These are phyloP conservation scores for Gasterosteus aculeatus DNA, from an alignment of 2,113 vertebrate species.

Conservation along the genomic window DNA sequence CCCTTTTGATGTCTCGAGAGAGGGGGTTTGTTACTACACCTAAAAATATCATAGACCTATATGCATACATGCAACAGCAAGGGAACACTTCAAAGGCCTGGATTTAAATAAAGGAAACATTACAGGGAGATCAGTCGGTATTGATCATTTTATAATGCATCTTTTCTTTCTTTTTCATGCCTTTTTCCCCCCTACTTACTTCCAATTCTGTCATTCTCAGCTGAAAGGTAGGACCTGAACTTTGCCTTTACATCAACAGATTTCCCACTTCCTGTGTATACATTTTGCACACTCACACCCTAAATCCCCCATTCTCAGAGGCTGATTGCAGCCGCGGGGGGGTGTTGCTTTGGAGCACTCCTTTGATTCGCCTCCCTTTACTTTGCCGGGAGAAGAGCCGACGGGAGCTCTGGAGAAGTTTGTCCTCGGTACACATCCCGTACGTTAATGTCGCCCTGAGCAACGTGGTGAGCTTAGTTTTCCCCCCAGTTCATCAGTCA, in stretches of 20 bases:
- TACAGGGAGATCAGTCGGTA: not conserved
- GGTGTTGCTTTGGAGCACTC: not conserved
- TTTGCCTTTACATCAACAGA: slow-evolving; percentile 53
- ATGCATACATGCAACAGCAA: not conserved
- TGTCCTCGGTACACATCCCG: not conserved
- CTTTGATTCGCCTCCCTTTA: too few relatives aligned
- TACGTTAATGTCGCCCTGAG: not conserved
- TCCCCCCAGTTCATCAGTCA: not conserved
- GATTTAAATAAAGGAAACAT: not conserved
- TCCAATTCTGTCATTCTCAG: slow-evolving; percentile 74
- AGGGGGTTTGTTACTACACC: not conserved
- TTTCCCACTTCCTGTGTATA: slow-evolving; percentile 26
- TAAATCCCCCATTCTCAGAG: not conserved
- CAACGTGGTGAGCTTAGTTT: not conserved
- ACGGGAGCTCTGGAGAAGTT: not conserved
- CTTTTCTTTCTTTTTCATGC: slow-evolving; percentile 59
- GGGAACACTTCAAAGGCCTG: not conserved
- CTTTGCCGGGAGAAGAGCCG: not conserved
- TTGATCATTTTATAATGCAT: slow-evolving; percentile 38
- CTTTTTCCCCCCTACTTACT: slow-evolving; percentile 57
- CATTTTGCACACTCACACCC: not conserved
- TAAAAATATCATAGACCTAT: not conserved
- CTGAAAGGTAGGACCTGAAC: slow-evolving; percentile 78
- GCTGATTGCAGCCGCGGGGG: not conserved
- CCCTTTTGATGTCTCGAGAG: not conserved